phyloP scores from a whole-genome alignment of 2,797 vertebrate species.

The Leptodactylus fallax region DNA sequence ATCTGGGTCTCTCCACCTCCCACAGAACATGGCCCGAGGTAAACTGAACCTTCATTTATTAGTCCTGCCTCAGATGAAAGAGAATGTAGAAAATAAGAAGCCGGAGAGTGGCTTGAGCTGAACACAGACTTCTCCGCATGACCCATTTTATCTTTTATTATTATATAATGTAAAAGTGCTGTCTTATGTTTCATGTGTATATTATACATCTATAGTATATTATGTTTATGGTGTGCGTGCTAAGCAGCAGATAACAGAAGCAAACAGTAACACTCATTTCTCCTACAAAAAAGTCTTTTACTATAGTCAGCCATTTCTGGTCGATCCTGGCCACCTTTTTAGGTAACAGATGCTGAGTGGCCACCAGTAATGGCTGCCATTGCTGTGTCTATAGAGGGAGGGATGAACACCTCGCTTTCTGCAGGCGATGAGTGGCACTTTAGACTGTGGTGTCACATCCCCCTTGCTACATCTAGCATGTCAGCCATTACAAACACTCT shows the following conservation, averaged over 20 bases:
- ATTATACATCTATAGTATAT: not conserved
- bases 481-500: too few species aligned
- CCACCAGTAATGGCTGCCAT: too few species aligned
- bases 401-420: too few species aligned
- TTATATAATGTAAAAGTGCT: too few species aligned
- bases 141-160: constrained; percentile 32
- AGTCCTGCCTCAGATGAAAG: not conserved
- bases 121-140: not conserved
- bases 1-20: constrained; percentile 28
- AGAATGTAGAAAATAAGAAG: not conserved
- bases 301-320: not conserved
- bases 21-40: constrained; percentile 49
- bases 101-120: not conserved
- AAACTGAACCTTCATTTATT: constrained; percentile 31
- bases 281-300: not conserved
- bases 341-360: too few species aligned
- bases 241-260: not conserved
- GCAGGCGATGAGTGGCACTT: too few species aligned
- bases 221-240: too few species aligned
- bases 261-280: not conserved
- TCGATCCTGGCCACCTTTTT: not conserved
- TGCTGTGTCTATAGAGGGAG: too few species aligned
- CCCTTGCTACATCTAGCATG: too few species aligned
- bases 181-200: not conserved
- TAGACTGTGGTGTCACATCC: too few species aligned